These are phyloP conservation scores for Prenolepis imparis DNA, from an alignment of 2,888 invertebrate genomes.

Conservation along the genomic window DNA sequence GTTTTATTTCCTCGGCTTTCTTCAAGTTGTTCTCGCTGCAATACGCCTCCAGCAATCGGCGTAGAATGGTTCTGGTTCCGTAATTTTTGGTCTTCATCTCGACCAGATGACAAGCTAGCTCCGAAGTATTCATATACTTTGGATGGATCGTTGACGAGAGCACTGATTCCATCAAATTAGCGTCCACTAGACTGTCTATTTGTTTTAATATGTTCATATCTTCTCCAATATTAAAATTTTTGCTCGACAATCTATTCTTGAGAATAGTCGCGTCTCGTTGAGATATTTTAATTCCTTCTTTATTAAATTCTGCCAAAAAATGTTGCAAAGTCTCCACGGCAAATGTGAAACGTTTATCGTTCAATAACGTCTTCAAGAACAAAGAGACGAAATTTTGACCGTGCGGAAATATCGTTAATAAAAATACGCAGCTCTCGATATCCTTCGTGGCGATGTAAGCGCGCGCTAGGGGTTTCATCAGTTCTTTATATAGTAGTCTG, in stretches of 20 bases:
- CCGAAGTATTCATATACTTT: conserved; percentile 89
- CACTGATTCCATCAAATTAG: not conserved
- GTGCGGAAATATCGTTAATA: not conserved
- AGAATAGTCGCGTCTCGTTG: not conserved
- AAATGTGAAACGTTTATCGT: not conserved
- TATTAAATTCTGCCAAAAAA: conserved; percentile 14
- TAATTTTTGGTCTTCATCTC: conserved; percentile 90
- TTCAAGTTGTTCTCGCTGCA: conserved; percentile 88
- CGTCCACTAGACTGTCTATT: conserved; percentile 2
- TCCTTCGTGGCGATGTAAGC: conserved; percentile 87
- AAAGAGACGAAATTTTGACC: not conserved
- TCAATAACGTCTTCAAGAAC: conserved; percentile 22
- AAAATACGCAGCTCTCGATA: conserved; percentile 81
- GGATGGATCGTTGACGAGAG: conserved; percentile 21
- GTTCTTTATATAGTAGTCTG: conserved; percentile 86
- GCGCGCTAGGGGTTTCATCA: conserved; percentile 87
- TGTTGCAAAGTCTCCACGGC: not conserved
- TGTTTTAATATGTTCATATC: not conserved
- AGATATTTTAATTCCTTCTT: not conserved
- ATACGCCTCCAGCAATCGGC: conserved; percentile 88
- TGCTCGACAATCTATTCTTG: not conserved
- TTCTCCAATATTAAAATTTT: not conserved
- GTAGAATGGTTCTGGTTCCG: conserved; percentile 90
- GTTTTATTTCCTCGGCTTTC: conserved; percentile 87
- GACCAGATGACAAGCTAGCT: conserved; percentile 89